Evolutionary conservation across 2,113 vertebrate genomes (phyloP), one percentile per base, ranked within the genome.

Genomic region (Caranx melampygus): DNA sequence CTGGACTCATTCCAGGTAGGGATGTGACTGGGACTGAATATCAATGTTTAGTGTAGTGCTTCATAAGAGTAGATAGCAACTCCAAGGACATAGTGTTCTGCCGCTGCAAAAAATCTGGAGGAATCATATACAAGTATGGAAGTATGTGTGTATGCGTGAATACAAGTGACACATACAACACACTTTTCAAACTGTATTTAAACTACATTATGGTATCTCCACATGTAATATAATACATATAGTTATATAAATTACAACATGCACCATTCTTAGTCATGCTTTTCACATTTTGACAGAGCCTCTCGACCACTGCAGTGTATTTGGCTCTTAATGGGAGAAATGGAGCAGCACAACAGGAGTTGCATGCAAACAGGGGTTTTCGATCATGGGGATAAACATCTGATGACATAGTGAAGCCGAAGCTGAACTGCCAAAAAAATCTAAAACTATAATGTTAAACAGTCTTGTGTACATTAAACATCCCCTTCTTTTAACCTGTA

Each of bases 1-100:
- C 98, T 73, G 98, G 98, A 47, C 97, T 99, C n/a, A 91, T 99
- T 78, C 98, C 97, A 93, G 97, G 98, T 99, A 91, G 79, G 74
- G 68, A 55, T 42, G 60, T 62, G 5, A 67, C 21, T 4, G 0
- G 37, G 8, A 45, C 16, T 55, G 57, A 52, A 57, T 78, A 51
- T 66, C 33, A 78, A 61, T 69, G 42, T 70, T 12, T 63, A 47
- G 15, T 69, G 76, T 55, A 26, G 66, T 65, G 44, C 35, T 74
- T 73, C 45, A 77, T 18, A 70, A 58, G 44, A 62, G 21, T 57
- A n/a, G 3, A 67, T 42, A 58, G 49, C 35, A 55, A 52, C 10
- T 33, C 20, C 49, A 70, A 73, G 26, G 73, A 75, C 34, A 70
- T 6, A 51, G 16, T 21, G 8, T 26, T 26, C 11, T 35, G 42